Percentiles rank a stretch among this genome's conserved stretches.
Evolutionary conservation across 2,113 vertebrate genomes (phyloP).

Genomic region (Colossoma macropomum): DNA sequence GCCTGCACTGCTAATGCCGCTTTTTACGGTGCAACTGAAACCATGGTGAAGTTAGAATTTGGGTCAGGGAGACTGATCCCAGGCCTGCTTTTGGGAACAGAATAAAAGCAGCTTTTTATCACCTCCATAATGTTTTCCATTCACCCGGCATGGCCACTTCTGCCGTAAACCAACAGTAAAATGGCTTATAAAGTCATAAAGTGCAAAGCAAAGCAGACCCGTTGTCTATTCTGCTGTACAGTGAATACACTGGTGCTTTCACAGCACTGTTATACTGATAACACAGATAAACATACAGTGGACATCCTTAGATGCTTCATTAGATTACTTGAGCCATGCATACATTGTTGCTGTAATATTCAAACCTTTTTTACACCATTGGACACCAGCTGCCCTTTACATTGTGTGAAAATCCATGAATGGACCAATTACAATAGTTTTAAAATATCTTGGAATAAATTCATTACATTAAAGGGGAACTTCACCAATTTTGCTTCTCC

Average conservation of each 20-base stretch:
- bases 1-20: not conserved
- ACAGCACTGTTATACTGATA: not conserved
- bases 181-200: constrained; percentile 70
- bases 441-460: no score
- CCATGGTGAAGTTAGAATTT: not conserved
- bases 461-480: no score
- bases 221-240: constrained; percentile 13
- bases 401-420: no score
- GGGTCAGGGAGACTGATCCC: not conserved
- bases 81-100: not conserved
- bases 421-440: no score
- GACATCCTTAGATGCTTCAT: not conserved
- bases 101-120: constrained; percentile 54
- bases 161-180: constrained; percentile 68
- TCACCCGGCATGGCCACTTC: constrained; percentile 45
- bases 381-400: no score
- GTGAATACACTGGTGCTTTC: constrained; percentile 1
- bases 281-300: not conserved
- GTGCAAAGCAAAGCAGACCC: constrained; percentile 1
- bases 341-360: no score
- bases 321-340: no score
- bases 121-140: constrained; percentile 61
- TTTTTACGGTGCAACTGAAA: not conserved
- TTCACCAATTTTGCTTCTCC: no score
- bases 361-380: no score